phyloP scores from a whole-genome alignment of 2,888 invertebrate species.

The Zhengitettix transpicula region DNA sequence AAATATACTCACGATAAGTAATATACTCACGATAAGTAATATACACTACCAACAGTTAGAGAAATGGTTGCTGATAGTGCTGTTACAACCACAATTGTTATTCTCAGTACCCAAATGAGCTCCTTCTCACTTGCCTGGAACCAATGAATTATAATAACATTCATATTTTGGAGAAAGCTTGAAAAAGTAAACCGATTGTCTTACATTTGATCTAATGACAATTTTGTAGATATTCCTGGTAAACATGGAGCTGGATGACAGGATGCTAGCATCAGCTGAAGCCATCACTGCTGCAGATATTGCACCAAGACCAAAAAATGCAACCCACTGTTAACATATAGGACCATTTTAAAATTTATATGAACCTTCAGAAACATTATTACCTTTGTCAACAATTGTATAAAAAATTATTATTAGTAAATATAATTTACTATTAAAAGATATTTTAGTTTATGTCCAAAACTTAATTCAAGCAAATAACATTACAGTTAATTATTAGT shows the following conservation, averaged over 20 bases:
- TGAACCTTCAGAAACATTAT: no score
- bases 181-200: slow-evolving; percentile 3
- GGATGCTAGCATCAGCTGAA: slow-evolving; percentile 53
- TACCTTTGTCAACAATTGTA: no score
- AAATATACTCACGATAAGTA: slow-evolving; percentile 20
- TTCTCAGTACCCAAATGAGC: slow-evolving; percentile 46
- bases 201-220: slow-evolving; percentile 44
- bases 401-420: no score
- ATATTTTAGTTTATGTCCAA: no score
- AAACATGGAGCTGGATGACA: slow-evolving; percentile 56
- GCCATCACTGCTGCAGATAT: slow-evolving; percentile 64
- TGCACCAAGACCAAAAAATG: slow-evolving; percentile 53
- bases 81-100: slow-evolving; percentile 43
- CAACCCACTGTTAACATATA: slow-evolving; percentile 28
- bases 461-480: no score
- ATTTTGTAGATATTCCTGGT: slow-evolving; percentile 51
- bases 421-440: no score
- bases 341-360: no score
- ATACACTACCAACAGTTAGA: slow-evolving; percentile 46
- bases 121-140: slow-evolving; percentile 46
- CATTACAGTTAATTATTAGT: no score
- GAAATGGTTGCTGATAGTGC: slow-evolving; percentile 42
- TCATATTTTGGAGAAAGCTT: no score
- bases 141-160: no score
- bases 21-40: slow-evolving; percentile 41